These are phyloP conservation scores for Dasysyrphus tricinctus DNA, from an alignment of 2,888 invertebrate species.

Conservation along the genomic window DNA sequence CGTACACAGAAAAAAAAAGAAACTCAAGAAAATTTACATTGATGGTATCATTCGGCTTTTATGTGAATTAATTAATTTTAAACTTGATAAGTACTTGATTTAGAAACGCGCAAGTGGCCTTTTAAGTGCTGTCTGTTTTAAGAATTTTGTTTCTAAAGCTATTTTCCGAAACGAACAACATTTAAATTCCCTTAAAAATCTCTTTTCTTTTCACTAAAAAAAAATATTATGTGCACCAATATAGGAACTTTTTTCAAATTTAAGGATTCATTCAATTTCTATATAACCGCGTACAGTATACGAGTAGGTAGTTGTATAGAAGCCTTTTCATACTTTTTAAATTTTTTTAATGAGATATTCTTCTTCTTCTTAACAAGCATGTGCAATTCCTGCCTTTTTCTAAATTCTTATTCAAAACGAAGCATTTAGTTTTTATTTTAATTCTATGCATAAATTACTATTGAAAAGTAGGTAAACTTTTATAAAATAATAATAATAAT, in stretches of 20 bases:
- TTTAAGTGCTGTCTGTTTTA: not conserved
- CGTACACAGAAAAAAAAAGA: not conserved
- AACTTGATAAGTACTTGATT: constrained; percentile 26
- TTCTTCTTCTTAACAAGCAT: constrained; percentile 7
- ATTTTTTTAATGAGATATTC: constrained; percentile 23
- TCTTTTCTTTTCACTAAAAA: not conserved
- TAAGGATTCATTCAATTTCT: not conserved
- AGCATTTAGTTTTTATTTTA: constrained; percentile 31
- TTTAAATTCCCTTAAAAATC: not conserved
- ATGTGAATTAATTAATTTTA: constrained; percentile 27
- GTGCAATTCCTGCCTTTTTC: constrained; percentile 18
- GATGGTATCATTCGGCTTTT: constrained; percentile 15
- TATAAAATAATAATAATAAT: constrained; percentile 40
- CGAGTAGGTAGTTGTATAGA: not conserved
- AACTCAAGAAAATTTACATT: constrained; percentile 6
- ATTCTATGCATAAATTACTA: constrained; percentile 5
- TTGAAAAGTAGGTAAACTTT: constrained; percentile 23
- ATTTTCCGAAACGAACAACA: not conserved
- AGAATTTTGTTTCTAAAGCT: constrained; percentile 4
- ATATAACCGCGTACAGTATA: not conserved
- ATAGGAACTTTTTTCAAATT: not conserved
- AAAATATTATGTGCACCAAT: not conserved
- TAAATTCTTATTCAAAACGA: constrained; percentile 26
- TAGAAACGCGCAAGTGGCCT: constrained; percentile 16
- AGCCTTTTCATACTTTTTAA: not conserved